phyloP scores from a whole-genome alignment of 2,797 vertebrate species.

The Mormyrops boulengeri region DNA sequence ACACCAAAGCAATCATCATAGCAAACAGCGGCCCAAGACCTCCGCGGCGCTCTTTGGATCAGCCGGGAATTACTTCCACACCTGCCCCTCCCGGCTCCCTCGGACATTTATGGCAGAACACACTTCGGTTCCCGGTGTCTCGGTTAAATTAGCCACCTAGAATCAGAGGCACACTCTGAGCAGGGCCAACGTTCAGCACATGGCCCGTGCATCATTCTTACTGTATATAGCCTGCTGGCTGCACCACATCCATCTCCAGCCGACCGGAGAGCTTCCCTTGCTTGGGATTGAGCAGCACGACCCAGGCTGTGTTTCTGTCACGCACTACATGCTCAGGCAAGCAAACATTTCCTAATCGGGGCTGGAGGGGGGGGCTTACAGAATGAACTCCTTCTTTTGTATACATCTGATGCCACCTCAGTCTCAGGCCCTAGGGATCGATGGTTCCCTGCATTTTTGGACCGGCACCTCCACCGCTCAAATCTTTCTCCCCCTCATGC shows the following conservation, averaged over 20 bases:
- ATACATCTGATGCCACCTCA: background rate
- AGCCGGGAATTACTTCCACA: background rate
- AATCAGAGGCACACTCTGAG: background rate
- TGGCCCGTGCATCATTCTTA: background rate
- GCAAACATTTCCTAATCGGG: slow-evolving; percentile 31
- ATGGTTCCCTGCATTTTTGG: background rate
- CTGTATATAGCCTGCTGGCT: background rate
- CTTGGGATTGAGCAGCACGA: background rate
- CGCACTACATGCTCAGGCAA: background rate
- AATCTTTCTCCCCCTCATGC: background rate
- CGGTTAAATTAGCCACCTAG: background rate
- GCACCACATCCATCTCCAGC: background rate
- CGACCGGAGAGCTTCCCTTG: background rate
- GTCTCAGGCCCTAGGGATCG: background rate
- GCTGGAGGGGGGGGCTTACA: slow-evolving; percentile 9
- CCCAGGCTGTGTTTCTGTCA: background rate
- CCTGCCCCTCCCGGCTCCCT: too few species aligned
- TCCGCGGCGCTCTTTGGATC: background rate
- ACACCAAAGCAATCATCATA: background rate
- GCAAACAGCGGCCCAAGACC: background rate
- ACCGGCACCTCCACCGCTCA: background rate
- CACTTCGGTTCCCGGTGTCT: background rate
- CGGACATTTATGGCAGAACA: background rate
- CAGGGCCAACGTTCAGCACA: background rate
- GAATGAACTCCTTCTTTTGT: slow-evolving; percentile 22